Conservation (phyloP, 2,797 vertebrate genomes). For the Crocidura indochinensis region DNA sequence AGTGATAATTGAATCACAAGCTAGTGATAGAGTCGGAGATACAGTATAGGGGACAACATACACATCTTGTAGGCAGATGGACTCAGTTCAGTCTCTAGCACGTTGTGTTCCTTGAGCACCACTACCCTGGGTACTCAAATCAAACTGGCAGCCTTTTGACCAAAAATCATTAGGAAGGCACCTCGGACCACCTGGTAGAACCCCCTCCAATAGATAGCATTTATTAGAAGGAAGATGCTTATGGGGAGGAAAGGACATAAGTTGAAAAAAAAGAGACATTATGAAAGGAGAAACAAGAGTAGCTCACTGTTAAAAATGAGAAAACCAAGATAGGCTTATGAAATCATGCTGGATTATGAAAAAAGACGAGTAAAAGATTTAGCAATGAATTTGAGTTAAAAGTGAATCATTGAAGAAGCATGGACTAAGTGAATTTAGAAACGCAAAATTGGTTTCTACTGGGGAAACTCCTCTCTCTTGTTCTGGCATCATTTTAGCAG, state of each 20-base stretch:
- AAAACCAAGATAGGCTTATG: conserved; percentile 24
- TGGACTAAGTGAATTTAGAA: neutral
- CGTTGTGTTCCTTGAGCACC: no score
- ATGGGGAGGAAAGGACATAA: neutral
- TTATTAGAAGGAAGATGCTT: conserved; percentile 6
- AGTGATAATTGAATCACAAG: neutral
- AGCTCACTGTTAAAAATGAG: conserved; percentile 16
- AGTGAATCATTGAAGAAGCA: conserved; percentile 32
- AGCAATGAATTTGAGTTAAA: conserved; percentile 45
- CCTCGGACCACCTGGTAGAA: no score
- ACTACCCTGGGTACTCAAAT: no score
- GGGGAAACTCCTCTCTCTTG: no score
- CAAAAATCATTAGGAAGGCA: no score
- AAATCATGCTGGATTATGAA: conserved; percentile 20
- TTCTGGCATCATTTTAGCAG: no score
- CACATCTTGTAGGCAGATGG: neutral
- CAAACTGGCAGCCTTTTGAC: no score
- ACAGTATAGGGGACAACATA: no score
- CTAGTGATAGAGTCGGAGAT: no score
- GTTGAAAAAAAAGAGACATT: neutral
- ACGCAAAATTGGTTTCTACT: conserved; percentile 18
- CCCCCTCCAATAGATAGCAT: neutral
- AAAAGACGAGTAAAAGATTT: neutral
- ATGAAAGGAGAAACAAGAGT: conserved; percentile 23
- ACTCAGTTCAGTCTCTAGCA: no score